Percentiles rank a stretch among this genome's conserved stretches.
These are phyloP conservation scores for Malachius bipustulatus DNA, from an alignment of 2,888 invertebrate genomes.

Conservation along the genomic window DNA sequence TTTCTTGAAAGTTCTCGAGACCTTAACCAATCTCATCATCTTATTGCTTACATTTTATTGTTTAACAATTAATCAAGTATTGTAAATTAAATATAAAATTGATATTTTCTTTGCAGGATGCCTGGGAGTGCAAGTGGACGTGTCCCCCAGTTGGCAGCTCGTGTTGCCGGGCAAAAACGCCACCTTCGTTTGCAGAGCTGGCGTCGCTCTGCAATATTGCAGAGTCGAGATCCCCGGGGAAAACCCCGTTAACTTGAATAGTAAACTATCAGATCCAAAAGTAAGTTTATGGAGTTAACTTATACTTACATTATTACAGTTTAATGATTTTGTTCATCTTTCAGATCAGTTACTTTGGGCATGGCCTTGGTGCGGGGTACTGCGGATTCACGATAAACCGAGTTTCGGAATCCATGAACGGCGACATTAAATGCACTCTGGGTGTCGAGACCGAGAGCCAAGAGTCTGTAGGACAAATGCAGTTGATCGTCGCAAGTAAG, in stretches of 20 bases:
- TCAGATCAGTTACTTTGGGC: slow-evolving; percentile 38
- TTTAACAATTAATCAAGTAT: no score
- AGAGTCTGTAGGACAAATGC: slow-evolving; percentile 49
- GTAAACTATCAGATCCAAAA: slow-evolving; percentile 29
- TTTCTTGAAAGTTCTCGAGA: no score
- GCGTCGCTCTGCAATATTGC: slow-evolving; percentile 47
- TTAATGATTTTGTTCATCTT: neutral
- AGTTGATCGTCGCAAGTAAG: slow-evolving; percentile 62
- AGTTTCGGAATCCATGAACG: slow-evolving; percentile 55
- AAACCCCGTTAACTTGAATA: slow-evolving; percentile 38
- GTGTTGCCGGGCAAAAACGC: slow-evolving; percentile 46
- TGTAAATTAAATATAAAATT: no score
- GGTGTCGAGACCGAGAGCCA: slow-evolving; percentile 44
- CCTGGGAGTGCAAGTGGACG: slow-evolving; percentile 37
- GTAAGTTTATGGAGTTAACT: slow-evolving; percentile 29
- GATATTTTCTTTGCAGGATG: neutral
- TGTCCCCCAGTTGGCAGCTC: slow-evolving; percentile 42
- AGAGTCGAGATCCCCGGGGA: slow-evolving; percentile 43
- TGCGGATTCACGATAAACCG: slow-evolving; percentile 58
- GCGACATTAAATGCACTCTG: slow-evolving; percentile 54
- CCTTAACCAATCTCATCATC: no score
- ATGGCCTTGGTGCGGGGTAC: slow-evolving; percentile 47
- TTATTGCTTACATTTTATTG: no score
- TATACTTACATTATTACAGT: neutral
- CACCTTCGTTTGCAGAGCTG: slow-evolving; percentile 47